A percentile compares a stretch with the other conserved stretches of the same genome.
phyloP scores from a whole-genome alignment of 1,140 invertebrate genomes.

The Trichonephila inaurata region DNA sequence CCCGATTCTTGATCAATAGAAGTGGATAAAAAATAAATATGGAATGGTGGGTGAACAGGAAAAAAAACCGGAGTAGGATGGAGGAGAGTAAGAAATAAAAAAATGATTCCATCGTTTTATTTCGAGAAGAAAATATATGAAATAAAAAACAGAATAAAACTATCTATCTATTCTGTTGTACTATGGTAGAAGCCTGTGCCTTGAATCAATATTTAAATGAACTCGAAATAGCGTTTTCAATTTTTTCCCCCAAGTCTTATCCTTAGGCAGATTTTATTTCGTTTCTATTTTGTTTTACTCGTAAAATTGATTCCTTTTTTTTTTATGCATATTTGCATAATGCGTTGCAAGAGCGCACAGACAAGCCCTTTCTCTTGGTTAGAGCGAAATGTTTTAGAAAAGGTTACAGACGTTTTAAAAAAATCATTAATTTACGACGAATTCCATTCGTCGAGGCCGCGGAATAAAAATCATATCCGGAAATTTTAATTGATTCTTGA shows the following conservation, averaged over 20 bases:
- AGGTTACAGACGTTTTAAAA: conserved; percentile 6
- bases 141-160: conserved; percentile 73
- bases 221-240: conserved; percentile 77
- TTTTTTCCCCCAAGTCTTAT: conserved; percentile 75
- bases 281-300: conserved; percentile 76
- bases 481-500: background rate
- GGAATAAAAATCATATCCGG: background rate
- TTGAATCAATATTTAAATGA: conserved; percentile 77
- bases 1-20: conserved; percentile 70
- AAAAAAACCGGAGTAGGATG: conserved; percentile 15
- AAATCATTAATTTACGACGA: conserved; percentile 35
- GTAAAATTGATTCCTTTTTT: conserved; percentile 76
- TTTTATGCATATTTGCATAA: conserved; percentile 75
- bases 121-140: conserved; percentile 75
- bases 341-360: conserved; percentile 42
- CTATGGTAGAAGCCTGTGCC: conserved; percentile 42
- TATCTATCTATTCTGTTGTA: conserved; percentile 76
- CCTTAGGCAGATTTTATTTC: conserved; percentile 75
- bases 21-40: conserved; percentile 73
- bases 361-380: conserved; percentile 24
- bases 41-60: conserved; percentile 51
- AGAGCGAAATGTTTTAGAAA: conserved; percentile 7
- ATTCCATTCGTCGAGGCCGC: background rate
- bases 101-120: conserved; percentile 77
- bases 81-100: conserved; percentile 54